Percentiles rank a stretch among this genome's conserved stretches.
phyloP scores from a whole-genome alignment of 1,140 invertebrate species.

The Bactericera cockerelli region DNA sequence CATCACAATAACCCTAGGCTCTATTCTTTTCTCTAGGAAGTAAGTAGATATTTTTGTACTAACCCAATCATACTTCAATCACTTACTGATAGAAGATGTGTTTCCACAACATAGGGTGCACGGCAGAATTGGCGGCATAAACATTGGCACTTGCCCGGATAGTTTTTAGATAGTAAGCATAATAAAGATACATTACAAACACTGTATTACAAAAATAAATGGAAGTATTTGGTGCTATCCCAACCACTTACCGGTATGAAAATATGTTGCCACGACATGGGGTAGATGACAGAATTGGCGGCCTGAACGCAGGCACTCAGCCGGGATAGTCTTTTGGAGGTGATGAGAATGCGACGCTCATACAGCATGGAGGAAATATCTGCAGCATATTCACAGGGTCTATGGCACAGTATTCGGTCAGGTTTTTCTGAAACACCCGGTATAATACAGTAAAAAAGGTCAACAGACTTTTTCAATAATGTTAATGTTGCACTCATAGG shows the following conservation, averaged over 20 bases:
- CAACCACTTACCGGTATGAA: constrained; percentile 79
- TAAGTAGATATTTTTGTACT: no score
- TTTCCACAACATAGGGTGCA: no score
- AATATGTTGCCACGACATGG: constrained; percentile 96
- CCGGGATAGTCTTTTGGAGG: constrained; percentile 66
- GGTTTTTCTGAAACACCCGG: constrained; percentile 73
- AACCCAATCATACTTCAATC: no score
- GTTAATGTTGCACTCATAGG: neutral
- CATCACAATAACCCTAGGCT: no score
- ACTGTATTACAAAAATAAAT: no score
- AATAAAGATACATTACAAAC: no score
- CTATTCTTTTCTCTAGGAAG: no score
- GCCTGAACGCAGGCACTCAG: constrained; percentile 88
- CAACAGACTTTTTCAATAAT: neutral
- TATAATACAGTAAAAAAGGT: constrained; percentile 21
- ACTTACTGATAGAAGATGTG: no score
- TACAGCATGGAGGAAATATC: constrained; percentile 84
- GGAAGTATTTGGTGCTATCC: no score
- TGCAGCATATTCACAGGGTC: constrained; percentile 83
- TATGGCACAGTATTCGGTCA: constrained; percentile 90
- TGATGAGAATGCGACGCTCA: constrained; percentile 81
- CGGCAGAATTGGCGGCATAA: no score
- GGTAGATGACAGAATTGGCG: constrained; percentile 82
- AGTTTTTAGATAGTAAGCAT: no score
- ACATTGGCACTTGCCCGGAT: no score